Percentiles rank a stretch among this genome's conserved stretches.
These are phyloP conservation scores for Sesia apiformis DNA, from an alignment of 2,888 invertebrate species.

Conservation along the genomic window DNA sequence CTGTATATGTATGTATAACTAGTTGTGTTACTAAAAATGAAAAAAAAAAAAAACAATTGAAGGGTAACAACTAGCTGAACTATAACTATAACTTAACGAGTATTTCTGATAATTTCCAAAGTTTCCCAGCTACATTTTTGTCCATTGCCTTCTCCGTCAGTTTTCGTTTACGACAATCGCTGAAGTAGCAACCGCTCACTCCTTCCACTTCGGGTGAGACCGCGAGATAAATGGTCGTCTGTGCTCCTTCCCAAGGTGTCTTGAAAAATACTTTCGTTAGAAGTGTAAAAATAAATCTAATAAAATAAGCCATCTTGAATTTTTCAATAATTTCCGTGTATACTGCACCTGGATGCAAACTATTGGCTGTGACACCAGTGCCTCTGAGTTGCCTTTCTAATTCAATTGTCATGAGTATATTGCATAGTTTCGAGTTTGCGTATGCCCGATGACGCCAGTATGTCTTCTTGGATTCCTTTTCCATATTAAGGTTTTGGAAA, in stretches of 20 bases:
- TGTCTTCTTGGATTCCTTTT: constrained; percentile 20
- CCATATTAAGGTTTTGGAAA: constrained; percentile 32
- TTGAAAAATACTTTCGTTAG: constrained; percentile 2
- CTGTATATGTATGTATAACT: no score
- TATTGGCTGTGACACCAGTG: constrained; percentile 79
- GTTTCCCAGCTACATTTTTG: constrained; percentile 29
- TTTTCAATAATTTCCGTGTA: constrained; percentile 78
- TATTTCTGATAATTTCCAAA: constrained; percentile 73
- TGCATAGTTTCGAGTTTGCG: constrained; percentile 23
- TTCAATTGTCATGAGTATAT: constrained; percentile 23
- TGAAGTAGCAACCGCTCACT: constrained; percentile 72
- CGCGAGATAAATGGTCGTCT: constrained; percentile 57
- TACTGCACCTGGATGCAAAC: constrained; percentile 84
- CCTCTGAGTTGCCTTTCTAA: constrained; percentile 20
- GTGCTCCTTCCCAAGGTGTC: constrained; percentile 9
- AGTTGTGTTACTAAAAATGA: no score
- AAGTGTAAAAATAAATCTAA: neutral
- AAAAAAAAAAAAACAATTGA: no score
- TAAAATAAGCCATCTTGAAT: neutral
- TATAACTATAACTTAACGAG: constrained; percentile 29
- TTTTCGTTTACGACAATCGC: constrained; percentile 49
- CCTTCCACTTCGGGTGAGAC: constrained; percentile 51
- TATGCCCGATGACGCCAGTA: constrained; percentile 13
- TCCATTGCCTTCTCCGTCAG: constrained; percentile 51
- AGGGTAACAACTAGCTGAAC: neutral